These are phyloP conservation scores for Choloepus hoffmanni DNA, from an alignment of 2,113 vertebrate species.

Conservation along the genomic window DNA sequence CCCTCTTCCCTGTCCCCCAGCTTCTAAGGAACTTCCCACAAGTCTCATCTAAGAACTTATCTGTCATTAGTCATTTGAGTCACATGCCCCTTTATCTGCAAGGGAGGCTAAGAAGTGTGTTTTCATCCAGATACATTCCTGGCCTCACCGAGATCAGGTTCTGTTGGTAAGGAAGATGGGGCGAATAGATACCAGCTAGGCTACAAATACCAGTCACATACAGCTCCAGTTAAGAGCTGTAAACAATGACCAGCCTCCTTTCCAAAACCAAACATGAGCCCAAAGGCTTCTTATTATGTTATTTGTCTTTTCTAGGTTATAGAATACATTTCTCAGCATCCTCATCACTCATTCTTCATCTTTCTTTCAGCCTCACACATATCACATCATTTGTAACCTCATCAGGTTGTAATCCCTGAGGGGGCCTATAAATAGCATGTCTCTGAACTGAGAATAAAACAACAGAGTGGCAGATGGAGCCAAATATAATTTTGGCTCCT, in stretches of 20 bases:
- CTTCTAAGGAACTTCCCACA: background rate
- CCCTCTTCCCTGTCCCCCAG: background rate
- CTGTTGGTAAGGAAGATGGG: background rate
- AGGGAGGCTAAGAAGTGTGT: background rate
- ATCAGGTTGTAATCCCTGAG: background rate
- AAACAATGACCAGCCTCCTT: background rate
- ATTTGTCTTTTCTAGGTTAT: background rate
- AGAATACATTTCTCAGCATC: background rate
- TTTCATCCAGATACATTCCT: background rate
- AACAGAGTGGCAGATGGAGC: background rate
- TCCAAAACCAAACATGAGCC: background rate
- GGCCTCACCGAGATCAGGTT: background rate
- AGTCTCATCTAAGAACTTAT: background rate
- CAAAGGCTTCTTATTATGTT: background rate
- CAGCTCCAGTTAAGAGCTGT: background rate
- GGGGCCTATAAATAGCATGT: background rate
- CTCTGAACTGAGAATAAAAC: background rate
- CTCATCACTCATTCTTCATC: background rate
- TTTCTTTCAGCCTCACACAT: background rate
- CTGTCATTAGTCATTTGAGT: background rate
- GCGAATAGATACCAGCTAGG: background rate
- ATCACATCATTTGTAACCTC: slow-evolving; percentile 5
- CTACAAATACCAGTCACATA: background rate
- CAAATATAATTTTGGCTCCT: background rate
- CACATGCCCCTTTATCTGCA: background rate